Percentiles rank a stretch among this genome's conserved stretches.
These are phyloP conservation scores for cattle (Bos taurus) DNA, from an alignment of 2,113 vertebrate species.

Conservation along the genomic window DNA sequence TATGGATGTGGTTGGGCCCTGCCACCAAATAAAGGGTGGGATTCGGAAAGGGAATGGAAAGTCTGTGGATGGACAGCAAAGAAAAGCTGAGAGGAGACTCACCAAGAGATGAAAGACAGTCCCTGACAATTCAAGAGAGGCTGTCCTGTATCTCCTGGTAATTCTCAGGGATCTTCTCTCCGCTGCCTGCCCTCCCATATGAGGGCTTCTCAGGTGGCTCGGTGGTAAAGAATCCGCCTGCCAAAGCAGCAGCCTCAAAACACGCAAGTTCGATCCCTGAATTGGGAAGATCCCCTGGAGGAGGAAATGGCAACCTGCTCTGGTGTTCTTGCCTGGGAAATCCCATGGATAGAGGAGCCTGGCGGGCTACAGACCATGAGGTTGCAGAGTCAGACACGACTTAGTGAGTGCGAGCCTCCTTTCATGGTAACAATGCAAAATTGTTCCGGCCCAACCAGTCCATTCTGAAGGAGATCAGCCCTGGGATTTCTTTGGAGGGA, in stretches of 20 bases:
- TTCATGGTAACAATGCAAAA: not conserved
- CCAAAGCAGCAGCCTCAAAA: not conserved
- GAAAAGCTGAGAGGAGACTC: not conserved
- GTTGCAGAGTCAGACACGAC: not conserved
- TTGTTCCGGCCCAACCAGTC: not conserved
- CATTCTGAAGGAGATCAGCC: no score
- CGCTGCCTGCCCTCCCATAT: not conserved
- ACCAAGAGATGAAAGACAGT: not conserved
- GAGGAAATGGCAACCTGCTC: not conserved
- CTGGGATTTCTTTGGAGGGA: no score
- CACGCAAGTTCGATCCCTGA: rapidly evolving
- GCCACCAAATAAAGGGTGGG: not conserved
- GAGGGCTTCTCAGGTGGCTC: not conserved
- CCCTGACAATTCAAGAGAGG: not conserved
- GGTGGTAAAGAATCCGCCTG: not conserved
- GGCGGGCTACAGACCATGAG: rapidly evolving
- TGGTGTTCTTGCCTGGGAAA: not conserved
- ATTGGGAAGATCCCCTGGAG: not conserved
- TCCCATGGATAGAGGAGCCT: not conserved
- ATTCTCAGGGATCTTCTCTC: not conserved
- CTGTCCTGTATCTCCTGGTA: not conserved
- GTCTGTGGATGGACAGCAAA: not conserved
- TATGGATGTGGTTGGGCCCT: not conserved
- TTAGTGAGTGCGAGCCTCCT: not conserved
- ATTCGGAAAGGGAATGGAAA: not conserved